Evolutionary conservation across 2,113 vertebrate genomes (phyloP).

Genomic region (Entosphenus tridentatus): DNA sequence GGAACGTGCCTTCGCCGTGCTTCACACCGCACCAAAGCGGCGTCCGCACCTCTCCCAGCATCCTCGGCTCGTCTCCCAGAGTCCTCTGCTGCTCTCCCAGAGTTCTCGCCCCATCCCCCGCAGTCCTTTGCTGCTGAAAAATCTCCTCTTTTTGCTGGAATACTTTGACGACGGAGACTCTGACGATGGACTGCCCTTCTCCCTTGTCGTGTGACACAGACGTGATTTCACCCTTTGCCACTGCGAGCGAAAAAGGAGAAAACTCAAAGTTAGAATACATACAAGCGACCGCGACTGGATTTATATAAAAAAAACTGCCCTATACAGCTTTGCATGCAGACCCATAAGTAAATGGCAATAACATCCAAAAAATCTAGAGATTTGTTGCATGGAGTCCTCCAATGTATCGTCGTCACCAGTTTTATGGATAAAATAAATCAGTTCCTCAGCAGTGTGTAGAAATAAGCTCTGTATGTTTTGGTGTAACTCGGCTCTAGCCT

Average conservation of each 20-base stretch:
- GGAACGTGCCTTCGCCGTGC: constrained; percentile 36
- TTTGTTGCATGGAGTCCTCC: too few species aligned
- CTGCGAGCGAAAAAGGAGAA: constrained; percentile 16
- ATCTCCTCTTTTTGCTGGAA: constrained; percentile 32
- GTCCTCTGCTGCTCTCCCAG: constrained; percentile 13
- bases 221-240: constrained; percentile 34
- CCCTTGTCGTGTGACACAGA: constrained; percentile 22
- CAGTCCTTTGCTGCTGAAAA: constrained; percentile 20
- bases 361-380: too few species aligned
- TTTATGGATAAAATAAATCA: too few species aligned
- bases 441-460: too few species aligned
- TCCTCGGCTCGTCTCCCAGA: neutral
- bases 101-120: constrained; percentile 21
- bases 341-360: too few species aligned
- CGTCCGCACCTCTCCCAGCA: constrained; percentile 16
- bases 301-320: too few species aligned
- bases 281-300: too few species aligned
- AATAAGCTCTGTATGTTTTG: too few species aligned
- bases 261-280: neutral
- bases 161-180: constrained; percentile 19
- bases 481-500: too few species aligned
- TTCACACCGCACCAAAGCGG: constrained; percentile 29
- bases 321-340: too few species aligned
- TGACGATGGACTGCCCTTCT: constrained; percentile 23
- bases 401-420: too few species aligned